Conservation (phyloP, 2,113 vertebrate species). For the Muscicapa adusta region DNA sequence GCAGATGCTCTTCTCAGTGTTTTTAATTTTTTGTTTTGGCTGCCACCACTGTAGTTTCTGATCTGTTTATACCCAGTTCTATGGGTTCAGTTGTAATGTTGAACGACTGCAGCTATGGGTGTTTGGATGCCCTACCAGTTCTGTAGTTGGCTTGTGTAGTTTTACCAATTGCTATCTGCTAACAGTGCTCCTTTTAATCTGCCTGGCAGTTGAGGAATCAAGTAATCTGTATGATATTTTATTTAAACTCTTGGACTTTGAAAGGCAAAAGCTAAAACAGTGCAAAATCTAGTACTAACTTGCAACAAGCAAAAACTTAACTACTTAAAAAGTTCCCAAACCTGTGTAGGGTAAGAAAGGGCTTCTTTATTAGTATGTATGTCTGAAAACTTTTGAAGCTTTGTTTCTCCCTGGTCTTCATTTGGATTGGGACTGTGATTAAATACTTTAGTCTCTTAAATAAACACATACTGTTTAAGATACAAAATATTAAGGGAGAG, state of each 20-base stretch:
- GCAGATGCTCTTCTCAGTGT: neutral
- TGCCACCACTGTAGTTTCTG: neutral
- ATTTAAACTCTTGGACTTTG: neutral
- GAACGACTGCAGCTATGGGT: neutral
- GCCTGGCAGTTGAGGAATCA: neutral
- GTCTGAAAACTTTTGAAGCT: neutral
- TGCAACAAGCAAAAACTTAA: neutral
- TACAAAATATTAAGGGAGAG: neutral
- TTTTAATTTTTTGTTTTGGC: neutral
- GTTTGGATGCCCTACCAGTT: neutral
- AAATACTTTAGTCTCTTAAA: neutral
- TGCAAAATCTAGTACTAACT: neutral
- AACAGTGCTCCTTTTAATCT: neutral
- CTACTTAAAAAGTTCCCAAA: neutral
- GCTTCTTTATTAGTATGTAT: neutral
- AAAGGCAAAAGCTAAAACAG: neutral
- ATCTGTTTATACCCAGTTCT: neutral
- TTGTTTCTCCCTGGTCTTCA: neutral
- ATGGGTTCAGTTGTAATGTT: neutral
- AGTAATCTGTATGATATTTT: neutral
- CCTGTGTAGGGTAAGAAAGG: neutral
- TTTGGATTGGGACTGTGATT: neutral
- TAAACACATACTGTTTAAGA: neutral
- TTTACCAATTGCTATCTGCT: neutral
- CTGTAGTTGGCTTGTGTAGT: neutral